Base-by-base conservation (phyloP, 2,888 invertebrate genomes). In the Eutolmus rufibarbis region DNA sequence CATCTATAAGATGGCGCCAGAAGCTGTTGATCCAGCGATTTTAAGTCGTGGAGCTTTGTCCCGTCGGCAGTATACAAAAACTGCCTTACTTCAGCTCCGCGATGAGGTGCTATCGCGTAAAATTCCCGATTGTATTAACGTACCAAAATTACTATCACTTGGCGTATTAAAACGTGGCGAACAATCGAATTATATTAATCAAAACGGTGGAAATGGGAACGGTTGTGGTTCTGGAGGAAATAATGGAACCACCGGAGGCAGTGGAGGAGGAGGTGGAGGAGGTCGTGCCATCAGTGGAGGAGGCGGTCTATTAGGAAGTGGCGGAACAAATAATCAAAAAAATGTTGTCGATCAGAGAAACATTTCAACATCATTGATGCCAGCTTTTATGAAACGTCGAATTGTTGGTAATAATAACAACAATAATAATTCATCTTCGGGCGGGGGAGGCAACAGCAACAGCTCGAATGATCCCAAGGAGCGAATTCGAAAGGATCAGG, bases 401-500 rank as follows among this genome's bases (percentile, higher is more conserved):
- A 90, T 91, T 46, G 56, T 87, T 57, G 86, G 87, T 43, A 57
- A 37, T 19, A 74, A 81, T 46, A 77, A 74, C 74, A 87, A 74
- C 86, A 14, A 81, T 46, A 77, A 82, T 76, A 87, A 74, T 86
- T 16, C 51, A 34, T 66, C 77, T 7, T 14, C 86, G 86, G 57
- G 82, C 46, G 51, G 85, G 37, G 43, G 43, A 12, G 8, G 8
- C 0, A 9, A 78, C 86, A 28, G 87, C 82, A 56, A 46, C 34
- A 51, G 16, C 14, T 87, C 90, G 92, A 85, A 93, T 66, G 96
- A 96, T 91, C 96, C 96, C 5, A 94, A 96, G 88, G 97, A 97
- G 91, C 95, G 97, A 81, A 94, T 97, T 84, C 95, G 96, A 89
- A 97, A 97, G 92, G 96, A 97, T 92, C 95, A 96, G 91, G 96